Base-by-base conservation (phyloP, 1,140 invertebrate species). In the Drosophila ohnishii region DNA sequence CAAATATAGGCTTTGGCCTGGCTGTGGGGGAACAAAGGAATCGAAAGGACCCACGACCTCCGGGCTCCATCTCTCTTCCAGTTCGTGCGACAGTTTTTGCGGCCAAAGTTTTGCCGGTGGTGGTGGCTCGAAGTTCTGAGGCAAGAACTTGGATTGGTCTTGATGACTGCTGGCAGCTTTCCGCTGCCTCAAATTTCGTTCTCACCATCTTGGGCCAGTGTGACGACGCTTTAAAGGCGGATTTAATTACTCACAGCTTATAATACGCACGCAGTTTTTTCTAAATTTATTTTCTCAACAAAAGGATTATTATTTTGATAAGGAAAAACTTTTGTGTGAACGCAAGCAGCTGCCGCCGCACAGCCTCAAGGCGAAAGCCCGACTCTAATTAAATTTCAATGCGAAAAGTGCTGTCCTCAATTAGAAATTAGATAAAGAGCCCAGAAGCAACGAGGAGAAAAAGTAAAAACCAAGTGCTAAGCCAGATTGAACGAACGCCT, bases 311-410 rank as follows among this genome's bases (percentile, higher is more conserved):
- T 35, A 59, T 66, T 66, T 66, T 75, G 35, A 66, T 67, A 76
- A 19, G 28, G 30, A 60, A 48, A 55, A 75, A 75, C 35, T 75
- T 75, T 67, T 66, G 61, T 75, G 73, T 56, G 62, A 75, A 75
- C 25, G 53, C 32, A 14, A 75, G 48, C 72, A 75, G 73, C 16
- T 47, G n/a, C 16, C n/a, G 16, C 8, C 19, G 35, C n/a, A 56
- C 11, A n/a, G 72, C 73, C 63, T 60, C 47, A 53, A 75, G 73
- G 72, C 73, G 22, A 45, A 67, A 34, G 58, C 34, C 19, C 67
- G 39, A 59, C 62, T 75, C 55, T 77, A 77, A 76, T 76, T 76
- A 76, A 76, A 76, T 76, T 76, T 76, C 73, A 76, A 76, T 76
- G 74, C 50, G 63, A 76, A 76, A 76, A 76, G 74, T 76, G 57